Base-by-base conservation (phyloP, 1,140 invertebrate genomes). In the Hestina assimilis region DNA sequence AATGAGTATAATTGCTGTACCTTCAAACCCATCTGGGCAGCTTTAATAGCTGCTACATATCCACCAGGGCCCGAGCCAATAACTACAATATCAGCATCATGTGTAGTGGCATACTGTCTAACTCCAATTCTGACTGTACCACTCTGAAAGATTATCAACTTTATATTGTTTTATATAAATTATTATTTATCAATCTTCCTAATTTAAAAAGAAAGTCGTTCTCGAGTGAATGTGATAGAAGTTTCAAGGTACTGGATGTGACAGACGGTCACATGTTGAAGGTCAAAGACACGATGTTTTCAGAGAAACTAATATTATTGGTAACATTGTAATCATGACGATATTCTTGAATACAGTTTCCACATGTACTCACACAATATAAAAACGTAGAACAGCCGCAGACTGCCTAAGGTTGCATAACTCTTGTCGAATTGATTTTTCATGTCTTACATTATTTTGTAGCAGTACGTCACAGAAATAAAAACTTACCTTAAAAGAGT, bases 21-120 rank as follows among this genome's bases (percentile, higher is more conserved):
- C 89, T 99, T 99, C 90, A 99, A 92, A 28, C 99, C 99, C 60
- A 99, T 90, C 87, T 99, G 99, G 11, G 98, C 95, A 61, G 98
- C 97, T 92, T 99, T 99, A 59, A 99, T 99, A 8, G 98, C 96
- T 57, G 98, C 98, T 8, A 99, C 98, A 93, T 99, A 99, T 43
- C 99, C 99, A 68, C 98, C 99, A 69, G 99, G 98, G 29, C 99
- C 99, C 42, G 96, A 95, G 17, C 99, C 99, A 83, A 99, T 99
- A 2, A 99, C 98, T 14, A 99, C 97, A 53, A 99, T 69, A 89
- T 99, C 99, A 45, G 94, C 95, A 77, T 97, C 96, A 72, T 94
- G 84, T 21, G 91, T 90, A 43, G 92, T 91, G 1, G 95, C 92
- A 85, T 95, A 96, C 12, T 78, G 79, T 56, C 92, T 89, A 31